phyloP scores from a whole-genome alignment of 2,888 invertebrate species.

The Caenorhabditis sp. region DNA sequence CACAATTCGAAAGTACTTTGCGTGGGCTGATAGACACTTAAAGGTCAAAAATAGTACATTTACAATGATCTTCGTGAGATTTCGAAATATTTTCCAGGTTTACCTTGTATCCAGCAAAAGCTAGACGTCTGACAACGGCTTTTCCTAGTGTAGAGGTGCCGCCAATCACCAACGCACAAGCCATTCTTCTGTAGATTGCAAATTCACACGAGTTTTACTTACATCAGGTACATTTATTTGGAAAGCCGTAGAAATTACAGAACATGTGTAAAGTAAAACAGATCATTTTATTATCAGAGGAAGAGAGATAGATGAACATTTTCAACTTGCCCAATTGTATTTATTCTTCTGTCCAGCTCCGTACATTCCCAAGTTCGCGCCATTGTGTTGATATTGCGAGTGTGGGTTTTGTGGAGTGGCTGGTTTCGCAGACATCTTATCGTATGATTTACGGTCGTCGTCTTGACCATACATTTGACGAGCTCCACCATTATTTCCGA shows the following conservation, averaged over 20 bases:
- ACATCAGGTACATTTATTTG: constrained; percentile 48
- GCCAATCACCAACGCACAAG: constrained; percentile 46
- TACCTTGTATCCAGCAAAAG: constrained; percentile 49
- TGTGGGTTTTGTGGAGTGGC: constrained; percentile 29
- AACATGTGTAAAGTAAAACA: constrained; percentile 45
- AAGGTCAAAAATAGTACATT: not conserved
- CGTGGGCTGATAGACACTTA: not conserved
- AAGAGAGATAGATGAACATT: constrained; percentile 45
- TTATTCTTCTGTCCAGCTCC: constrained; percentile 39
- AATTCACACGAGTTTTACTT: not conserved
- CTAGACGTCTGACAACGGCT: constrained; percentile 54
- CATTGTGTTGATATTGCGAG: constrained; percentile 41
- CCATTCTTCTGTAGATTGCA: constrained; percentile 19
- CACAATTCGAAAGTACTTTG: too few relatives aligned
- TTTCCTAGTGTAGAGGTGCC: constrained; percentile 46
- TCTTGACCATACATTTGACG: constrained; percentile 51
- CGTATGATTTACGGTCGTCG: constrained; percentile 43
- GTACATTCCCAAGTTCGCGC: constrained; percentile 37
- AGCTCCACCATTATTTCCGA: constrained; percentile 32
- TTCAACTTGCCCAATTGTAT: constrained; percentile 50
- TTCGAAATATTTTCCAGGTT: too few relatives aligned
- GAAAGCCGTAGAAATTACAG: constrained; percentile 44
- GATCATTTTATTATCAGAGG: constrained; percentile 49
- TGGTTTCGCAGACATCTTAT: constrained; percentile 44
- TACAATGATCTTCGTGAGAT: not conserved